phyloP scores from a whole-genome alignment of 2,888 invertebrate genomes.

The Lepidochrysops patricia region DNA sequence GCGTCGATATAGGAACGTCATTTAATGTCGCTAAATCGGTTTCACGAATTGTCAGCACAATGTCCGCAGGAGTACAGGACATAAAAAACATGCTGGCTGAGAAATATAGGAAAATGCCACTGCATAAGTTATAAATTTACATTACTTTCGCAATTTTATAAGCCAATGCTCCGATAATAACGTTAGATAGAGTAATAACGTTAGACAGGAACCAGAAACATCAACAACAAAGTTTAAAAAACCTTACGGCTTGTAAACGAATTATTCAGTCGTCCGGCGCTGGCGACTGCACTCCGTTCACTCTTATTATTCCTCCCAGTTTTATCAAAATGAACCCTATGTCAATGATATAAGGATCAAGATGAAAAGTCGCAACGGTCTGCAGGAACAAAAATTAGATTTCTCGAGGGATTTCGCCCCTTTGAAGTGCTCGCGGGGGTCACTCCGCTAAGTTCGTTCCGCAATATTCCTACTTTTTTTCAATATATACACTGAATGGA shows the following conservation, averaged over 20 bases:
- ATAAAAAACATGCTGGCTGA: no score
- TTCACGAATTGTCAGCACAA: no score
- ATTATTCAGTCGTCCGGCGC: slow-evolving; percentile 32
- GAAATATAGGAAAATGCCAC: no score
- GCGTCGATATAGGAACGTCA: no score
- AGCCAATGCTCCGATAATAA: background rate
- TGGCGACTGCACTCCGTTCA: slow-evolving; percentile 35
- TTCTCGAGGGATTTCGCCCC: slow-evolving; percentile 40
- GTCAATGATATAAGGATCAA: no score
- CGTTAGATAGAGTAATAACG: no score
- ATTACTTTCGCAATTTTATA: background rate
- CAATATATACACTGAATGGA: background rate
- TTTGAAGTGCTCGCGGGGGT: slow-evolving; percentile 56
- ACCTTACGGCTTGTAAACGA: slow-evolving; percentile 31
- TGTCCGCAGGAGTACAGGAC: no score
- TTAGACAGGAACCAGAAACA: slow-evolving; percentile 34
- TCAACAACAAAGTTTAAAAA: slow-evolving; percentile 48
- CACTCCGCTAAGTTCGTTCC: slow-evolving; percentile 13
- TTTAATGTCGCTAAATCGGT: no score
- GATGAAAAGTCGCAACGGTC: no score
- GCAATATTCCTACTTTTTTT: background rate
- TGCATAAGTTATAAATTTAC: no score
- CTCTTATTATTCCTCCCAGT: no score
- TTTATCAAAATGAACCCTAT: no score
- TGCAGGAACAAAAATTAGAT: slow-evolving; percentile 66